These are phyloP conservation scores for Bombus turneri DNA, from an alignment of 1,140 invertebrate species.

Conservation along the genomic window DNA sequence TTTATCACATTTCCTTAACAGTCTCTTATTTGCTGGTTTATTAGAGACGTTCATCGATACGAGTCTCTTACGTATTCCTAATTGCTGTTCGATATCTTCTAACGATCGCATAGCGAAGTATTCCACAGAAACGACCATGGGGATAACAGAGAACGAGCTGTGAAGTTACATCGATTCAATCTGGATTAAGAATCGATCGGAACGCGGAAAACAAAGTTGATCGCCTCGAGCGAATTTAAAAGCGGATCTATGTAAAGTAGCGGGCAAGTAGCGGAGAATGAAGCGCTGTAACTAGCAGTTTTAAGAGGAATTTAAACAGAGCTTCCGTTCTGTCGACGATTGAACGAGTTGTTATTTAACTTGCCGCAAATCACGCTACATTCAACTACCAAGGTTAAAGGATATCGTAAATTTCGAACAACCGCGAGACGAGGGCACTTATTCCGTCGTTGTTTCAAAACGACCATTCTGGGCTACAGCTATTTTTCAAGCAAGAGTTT, in stretches of 20 bases:
- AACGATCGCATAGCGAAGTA: too few species aligned
- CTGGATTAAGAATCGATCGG: too few species aligned
- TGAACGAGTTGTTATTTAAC: conserved; percentile 37
- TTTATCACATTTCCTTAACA: not conserved
- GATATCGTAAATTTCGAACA: conserved; percentile 24
- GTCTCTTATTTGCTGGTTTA: not conserved
- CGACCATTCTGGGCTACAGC: not conserved
- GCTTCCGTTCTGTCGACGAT: conserved; percentile 6
- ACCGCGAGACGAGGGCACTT: not conserved
- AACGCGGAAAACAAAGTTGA: not conserved
- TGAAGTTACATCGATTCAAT: too few species aligned
- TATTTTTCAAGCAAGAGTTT: not conserved
- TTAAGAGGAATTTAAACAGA: conserved; percentile 41
- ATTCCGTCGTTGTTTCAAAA: conserved; percentile 2
- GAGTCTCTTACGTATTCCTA: not conserved
- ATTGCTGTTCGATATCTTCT: not conserved
- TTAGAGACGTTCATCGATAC: not conserved
- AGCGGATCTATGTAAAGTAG: not conserved
- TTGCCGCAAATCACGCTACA: conserved; percentile 16
- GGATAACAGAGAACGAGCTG: too few species aligned
- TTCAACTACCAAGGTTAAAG: conserved; percentile 10
- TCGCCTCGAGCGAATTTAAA: not conserved
- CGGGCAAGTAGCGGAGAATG: conserved; percentile 6
- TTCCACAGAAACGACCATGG: too few species aligned
- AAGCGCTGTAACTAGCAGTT: conserved; percentile 35